phyloP scores from a whole-genome alignment of 2,113 vertebrate species.

The Myiopsitta monachus region DNA sequence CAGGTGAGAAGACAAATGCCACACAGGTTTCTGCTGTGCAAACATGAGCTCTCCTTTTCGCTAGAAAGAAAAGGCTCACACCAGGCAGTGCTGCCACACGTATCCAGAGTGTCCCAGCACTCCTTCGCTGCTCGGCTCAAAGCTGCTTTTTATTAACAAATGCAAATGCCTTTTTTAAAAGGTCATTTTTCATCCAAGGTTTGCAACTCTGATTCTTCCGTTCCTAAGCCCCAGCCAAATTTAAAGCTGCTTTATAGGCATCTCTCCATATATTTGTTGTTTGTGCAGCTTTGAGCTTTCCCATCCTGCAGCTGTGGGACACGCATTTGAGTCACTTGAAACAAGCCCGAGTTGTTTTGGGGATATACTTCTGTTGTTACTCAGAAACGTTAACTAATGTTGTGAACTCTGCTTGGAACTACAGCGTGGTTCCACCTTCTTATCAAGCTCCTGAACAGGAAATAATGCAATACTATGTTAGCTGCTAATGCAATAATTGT shows the following conservation, averaged over 20 bases:
- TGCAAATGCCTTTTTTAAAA: not conserved
- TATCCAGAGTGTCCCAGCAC: not conserved
- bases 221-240: conserved; percentile 43
- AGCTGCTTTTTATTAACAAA: conserved; percentile 50
- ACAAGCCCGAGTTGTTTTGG: not conserved
- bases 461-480: conserved; percentile 38
- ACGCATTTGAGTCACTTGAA: conserved; percentile 9
- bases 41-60: not conserved
- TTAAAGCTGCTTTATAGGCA: conserved; percentile 53
- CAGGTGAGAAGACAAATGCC: not conserved
- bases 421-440: not conserved
- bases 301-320: conserved; percentile 55
- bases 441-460: not conserved
- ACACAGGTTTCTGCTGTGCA: not conserved
- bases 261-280: conserved; percentile 51
- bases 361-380: not conserved
- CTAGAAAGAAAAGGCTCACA: not conserved
- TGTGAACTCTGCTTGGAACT: not conserved
- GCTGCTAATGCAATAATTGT: conserved; percentile 1
- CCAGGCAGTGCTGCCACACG: not conserved
- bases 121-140: not conserved
- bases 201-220: conserved; percentile 13
- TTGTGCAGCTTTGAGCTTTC: conserved; percentile 45
- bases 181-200: conserved; percentile 43
- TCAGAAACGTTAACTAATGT: not conserved